Percentiles rank a stretch among this genome's conserved stretches.
These are phyloP conservation scores for Drosophila merina DNA, from an alignment of 2,888 invertebrate genomes.

Conservation along the genomic window DNA sequence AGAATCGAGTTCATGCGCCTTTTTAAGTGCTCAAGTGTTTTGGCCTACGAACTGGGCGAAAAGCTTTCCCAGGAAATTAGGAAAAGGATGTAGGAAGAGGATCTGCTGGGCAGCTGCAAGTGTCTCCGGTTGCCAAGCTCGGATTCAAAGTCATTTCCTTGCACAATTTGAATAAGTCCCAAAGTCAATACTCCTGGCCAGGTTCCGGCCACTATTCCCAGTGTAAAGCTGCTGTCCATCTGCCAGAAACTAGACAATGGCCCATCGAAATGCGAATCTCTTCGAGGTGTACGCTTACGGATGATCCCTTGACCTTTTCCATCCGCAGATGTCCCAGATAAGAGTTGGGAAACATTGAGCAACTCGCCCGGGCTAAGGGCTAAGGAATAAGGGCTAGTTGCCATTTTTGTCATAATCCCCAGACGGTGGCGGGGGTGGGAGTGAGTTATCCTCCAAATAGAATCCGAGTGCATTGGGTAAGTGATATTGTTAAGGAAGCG, in stretches of 20 bases:
- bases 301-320: conserved; percentile 67
- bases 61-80: conserved; percentile 77
- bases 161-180: conserved; percentile 30
- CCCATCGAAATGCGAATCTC: conserved; percentile 32
- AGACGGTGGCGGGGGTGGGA: conserved; percentile 12
- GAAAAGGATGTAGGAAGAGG: conserved; percentile 20
- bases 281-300: conserved; percentile 46
- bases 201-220: neutral
- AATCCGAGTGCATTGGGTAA: conserved; percentile 2
- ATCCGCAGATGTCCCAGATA: conserved; percentile 53
- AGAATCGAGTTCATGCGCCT: conserved; percentile 69
- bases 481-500: conserved; percentile 20
- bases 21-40: conserved; percentile 80
- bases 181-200: neutral
- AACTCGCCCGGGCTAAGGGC: neutral
- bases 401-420: conserved; percentile 21
- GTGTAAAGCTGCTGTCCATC: conserved; percentile 26
- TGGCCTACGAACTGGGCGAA: conserved; percentile 38
- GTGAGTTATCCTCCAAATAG: conserved; percentile 30
- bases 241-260: conserved; percentile 21
- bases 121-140: conserved; percentile 34
- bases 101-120: conserved; percentile 57
- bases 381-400: conserved; percentile 7
- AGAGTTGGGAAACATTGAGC: conserved; percentile 46
- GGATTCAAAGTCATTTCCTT: conserved; percentile 38